A percentile compares a stretch with the other conserved stretches of the same genome.
Evolutionary conservation across 2,888 invertebrate species (phyloP).

Genomic region (Sturmia bella): DNA sequence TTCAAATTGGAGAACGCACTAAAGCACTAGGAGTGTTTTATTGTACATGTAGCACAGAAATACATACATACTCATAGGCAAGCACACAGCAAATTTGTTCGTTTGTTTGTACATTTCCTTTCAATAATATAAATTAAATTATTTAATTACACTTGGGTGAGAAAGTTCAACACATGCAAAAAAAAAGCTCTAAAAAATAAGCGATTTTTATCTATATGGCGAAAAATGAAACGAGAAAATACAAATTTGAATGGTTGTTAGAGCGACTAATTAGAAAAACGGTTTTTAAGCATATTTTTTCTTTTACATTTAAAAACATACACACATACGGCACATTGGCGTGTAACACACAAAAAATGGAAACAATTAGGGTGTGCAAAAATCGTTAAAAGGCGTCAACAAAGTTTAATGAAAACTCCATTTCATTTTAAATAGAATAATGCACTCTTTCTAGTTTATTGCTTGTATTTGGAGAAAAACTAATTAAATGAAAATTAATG

Average conservation of each 20-base stretch:
- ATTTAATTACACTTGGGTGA: slow-evolving; percentile 73
- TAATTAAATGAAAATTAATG: slow-evolving; percentile 74
- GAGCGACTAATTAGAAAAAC: slow-evolving; percentile 65
- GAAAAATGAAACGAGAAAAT: slow-evolving; percentile 37
- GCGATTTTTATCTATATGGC: slow-evolving; percentile 68
- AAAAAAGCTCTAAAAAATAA: slow-evolving; percentile 53
- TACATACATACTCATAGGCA: no score
- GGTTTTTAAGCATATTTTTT: slow-evolving; percentile 48
- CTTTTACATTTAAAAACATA: no score
- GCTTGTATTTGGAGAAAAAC: slow-evolving; percentile 59
- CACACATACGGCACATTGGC: slow-evolving; percentile 9
- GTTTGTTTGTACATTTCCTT: slow-evolving; percentile 69
- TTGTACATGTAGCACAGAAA: no score
- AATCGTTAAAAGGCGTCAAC: slow-evolving; percentile 73
- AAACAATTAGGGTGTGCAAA: slow-evolving; percentile 71
- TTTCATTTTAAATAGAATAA: slow-evolving; percentile 51
- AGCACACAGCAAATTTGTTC: slow-evolving; percentile 59
- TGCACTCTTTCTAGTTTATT: slow-evolving; percentile 54
- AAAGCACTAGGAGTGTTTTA: slow-evolving; percentile 62
- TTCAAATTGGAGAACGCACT: slow-evolving; percentile 53
- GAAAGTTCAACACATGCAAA: slow-evolving; percentile 57
- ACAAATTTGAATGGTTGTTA: slow-evolving; percentile 57
- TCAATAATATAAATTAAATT: slow-evolving; percentile 74
- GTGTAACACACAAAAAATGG: slow-evolving; percentile 9
- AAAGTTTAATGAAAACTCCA: slow-evolving; percentile 67